Evolutionary conservation across 1,140 invertebrate species (phyloP).

Genomic region (Planococcus citri): DNA sequence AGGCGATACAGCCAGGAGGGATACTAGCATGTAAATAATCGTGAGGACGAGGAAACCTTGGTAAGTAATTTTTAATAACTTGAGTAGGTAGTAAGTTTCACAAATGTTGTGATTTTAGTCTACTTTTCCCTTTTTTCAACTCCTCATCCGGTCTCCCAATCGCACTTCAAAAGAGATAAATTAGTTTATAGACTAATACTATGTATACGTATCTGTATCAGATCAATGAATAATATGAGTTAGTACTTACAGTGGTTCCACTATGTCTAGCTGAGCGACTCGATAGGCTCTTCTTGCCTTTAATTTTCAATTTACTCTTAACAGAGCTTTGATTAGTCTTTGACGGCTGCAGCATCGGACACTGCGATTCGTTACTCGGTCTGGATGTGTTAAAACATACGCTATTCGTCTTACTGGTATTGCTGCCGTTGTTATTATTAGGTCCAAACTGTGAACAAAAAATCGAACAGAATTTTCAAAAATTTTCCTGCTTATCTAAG

Average conservation of each 20-base stretch:
- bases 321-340: not conserved
- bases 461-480: conserved; percentile 22
- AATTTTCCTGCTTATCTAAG: not conserved
- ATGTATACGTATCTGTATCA: too few relatives aligned
- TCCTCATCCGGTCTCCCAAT: too few relatives aligned
- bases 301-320: conserved; percentile 6
- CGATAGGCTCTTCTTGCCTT: not conserved
- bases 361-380: conserved; percentile 18
- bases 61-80: too few relatives aligned
- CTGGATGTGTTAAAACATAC: not conserved
- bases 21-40: too few relatives aligned
- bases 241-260: not conserved
- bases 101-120: too few relatives aligned
- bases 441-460: conserved; percentile 46
- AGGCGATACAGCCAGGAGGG: too few relatives aligned
- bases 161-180: too few relatives aligned
- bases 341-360: conserved; percentile 9
- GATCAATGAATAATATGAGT: too few relatives aligned
- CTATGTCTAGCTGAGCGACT: not conserved
- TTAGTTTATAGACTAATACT: too few relatives aligned
- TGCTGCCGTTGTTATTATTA: conserved; percentile 14
- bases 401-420: conserved; percentile 1
- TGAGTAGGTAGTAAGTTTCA: too few relatives aligned
- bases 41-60: too few relatives aligned
- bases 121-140: too few relatives aligned